These are phyloP conservation scores for Ctenomys sociabilis DNA, from an alignment of 2,113 vertebrate species.

Conservation along the genomic window DNA sequence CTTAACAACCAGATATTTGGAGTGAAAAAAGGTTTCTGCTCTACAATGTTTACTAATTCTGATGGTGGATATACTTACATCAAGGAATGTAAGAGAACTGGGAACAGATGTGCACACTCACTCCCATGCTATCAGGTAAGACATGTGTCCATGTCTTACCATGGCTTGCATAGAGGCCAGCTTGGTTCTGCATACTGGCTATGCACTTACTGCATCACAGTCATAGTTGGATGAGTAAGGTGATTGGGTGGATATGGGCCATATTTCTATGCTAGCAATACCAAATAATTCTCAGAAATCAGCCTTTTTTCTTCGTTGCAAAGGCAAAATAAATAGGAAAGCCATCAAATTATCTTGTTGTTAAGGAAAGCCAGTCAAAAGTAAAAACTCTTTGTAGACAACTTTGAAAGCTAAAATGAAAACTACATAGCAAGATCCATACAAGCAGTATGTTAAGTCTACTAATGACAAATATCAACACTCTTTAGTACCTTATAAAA, in stretches of 20 bases:
- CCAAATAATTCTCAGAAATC: not conserved
- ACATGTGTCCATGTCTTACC: too few relatives aligned
- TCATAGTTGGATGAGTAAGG: not conserved
- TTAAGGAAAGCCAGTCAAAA: not conserved
- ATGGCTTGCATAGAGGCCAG: too few relatives aligned
- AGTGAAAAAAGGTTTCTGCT: not conserved
- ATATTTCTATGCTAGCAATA: not conserved
- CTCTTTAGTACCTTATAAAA: not conserved
- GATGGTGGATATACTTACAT: not conserved
- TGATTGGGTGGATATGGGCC: not conserved
- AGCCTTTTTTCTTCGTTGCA: not conserved
- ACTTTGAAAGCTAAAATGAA: slow-evolving; percentile 18
- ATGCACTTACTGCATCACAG: not conserved
- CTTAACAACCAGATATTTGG: not conserved
- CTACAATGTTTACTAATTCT: not conserved
- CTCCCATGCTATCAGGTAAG: not conserved
- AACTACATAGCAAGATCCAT: not conserved
- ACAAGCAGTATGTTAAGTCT: not conserved
- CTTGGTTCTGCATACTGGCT: not conserved
- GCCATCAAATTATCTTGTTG: not conserved
- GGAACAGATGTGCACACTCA: not conserved
- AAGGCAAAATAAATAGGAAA: slow-evolving; percentile 25
- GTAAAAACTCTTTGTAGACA: slow-evolving; percentile 20
- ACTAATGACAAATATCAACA: slow-evolving; percentile 35
- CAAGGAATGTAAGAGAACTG: not conserved